These are phyloP conservation scores for Agapostemon virescens DNA, from an alignment of 2,888 invertebrate genomes.

Conservation along the genomic window DNA sequence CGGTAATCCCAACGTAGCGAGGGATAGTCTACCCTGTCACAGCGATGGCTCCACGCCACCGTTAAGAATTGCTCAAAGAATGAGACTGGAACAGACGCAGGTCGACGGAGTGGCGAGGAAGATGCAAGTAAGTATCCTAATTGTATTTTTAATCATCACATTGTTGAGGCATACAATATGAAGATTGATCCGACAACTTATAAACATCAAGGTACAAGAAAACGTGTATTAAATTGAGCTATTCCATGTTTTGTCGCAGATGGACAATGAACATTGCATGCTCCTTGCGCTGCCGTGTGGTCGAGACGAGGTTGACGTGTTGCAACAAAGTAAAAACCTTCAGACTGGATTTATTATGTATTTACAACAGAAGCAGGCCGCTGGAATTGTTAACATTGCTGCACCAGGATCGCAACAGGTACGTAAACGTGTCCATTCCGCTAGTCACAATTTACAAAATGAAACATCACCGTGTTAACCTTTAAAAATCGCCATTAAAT, in stretches of 20 bases:
- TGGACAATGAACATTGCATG: conserved; percentile 97
- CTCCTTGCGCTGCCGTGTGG: conserved; percentile 97
- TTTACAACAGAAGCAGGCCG: conserved; percentile 97
- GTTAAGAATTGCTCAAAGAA: conserved; percentile 96
- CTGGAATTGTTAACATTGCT: conserved; percentile 98
- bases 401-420: conserved; percentile 94
- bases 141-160: too few relatives aligned
- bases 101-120: conserved; percentile 97
- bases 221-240: neutral
- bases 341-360: conserved; percentile 97
- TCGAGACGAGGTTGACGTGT: conserved; percentile 94
- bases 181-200: too few relatives aligned
- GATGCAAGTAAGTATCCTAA: conserved; percentile 91
- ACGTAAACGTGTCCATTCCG: conserved; percentile 68
- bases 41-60: conserved; percentile 92
- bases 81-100: conserved; percentile 97
- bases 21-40: conserved; percentile 92
- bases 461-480: too few relatives aligned
- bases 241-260: conserved; percentile 82
- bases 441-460: neutral
- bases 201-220: neutral
- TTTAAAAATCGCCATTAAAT: too few relatives aligned
- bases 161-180: too few relatives aligned
- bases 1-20: conserved; percentile 94
- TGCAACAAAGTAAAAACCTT: conserved; percentile 95